Evolutionary conservation across 2,113 vertebrate genomes (phyloP).

Genomic region (Podilymbus podiceps): DNA sequence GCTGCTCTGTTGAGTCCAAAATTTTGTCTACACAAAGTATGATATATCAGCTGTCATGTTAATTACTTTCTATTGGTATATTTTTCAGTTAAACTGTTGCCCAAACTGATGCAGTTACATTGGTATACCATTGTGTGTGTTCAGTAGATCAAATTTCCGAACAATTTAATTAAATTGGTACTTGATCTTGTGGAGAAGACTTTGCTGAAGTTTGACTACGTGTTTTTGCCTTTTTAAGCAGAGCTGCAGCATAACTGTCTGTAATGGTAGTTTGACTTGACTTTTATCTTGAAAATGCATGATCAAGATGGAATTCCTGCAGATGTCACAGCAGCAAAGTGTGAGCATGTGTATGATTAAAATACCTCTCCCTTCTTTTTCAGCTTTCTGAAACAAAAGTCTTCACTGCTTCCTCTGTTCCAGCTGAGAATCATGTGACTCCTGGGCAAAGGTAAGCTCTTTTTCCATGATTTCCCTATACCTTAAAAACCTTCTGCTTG

Average conservation of each 20-base stretch:
- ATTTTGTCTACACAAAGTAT: not conserved
- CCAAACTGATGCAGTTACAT: not conserved
- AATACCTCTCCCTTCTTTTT: not conserved
- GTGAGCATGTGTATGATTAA: not conserved
- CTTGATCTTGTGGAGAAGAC: not conserved
- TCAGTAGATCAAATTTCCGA: not conserved
- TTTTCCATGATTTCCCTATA: not conserved
- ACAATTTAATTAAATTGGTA: not conserved
- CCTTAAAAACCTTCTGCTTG: not conserved
- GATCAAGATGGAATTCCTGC: not conserved
- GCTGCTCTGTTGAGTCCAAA: not conserved
- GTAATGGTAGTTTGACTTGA: not conserved
- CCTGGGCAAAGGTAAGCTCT: conserved; percentile 82
- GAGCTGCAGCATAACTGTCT: not conserved
- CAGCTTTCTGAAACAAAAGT: conserved; percentile 98
- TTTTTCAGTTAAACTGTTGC: not conserved
- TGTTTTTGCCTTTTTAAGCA: not conserved
- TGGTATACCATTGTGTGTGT: not conserved
- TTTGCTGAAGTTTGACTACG: not conserved
- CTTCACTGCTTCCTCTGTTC: conserved; percentile 89
- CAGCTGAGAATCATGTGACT: conserved; percentile 82
- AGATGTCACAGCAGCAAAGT: not conserved
- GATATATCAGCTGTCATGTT: not conserved
- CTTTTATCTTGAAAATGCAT: not conserved
- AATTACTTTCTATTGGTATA: not conserved